phyloP scores from a whole-genome alignment of 2,113 vertebrate genomes.

The Pseudorhombus dupliciocellatus region DNA sequence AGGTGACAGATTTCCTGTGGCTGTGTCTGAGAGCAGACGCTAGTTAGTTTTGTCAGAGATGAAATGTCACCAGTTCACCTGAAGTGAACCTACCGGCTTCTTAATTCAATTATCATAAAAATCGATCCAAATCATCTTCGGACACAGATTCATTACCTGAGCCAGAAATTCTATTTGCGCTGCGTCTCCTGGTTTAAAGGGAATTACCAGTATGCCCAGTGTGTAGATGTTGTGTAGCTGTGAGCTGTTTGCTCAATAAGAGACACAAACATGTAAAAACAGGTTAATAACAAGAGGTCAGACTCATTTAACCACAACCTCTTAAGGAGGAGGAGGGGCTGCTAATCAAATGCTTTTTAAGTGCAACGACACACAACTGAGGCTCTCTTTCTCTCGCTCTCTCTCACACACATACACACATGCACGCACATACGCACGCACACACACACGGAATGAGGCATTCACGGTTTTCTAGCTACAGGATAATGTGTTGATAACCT shows the following conservation, averaged over 20 bases:
- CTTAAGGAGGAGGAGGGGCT: neutral
- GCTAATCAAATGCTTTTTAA: neutral
- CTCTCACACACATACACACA: too few species aligned
- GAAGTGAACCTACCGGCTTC: too few species aligned
- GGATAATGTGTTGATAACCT: too few species aligned
- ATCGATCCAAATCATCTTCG: too few species aligned
- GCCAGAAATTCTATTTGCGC: neutral
- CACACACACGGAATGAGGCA: neutral
- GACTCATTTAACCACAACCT: constrained; percentile 2
- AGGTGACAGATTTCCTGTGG: too few species aligned
- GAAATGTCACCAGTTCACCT: too few species aligned
- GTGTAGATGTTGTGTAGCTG: neutral
- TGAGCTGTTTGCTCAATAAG: neutral
- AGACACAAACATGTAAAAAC: neutral
- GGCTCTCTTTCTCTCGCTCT: too few species aligned
- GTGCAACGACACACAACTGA: neutral
- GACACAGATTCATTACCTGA: neutral
- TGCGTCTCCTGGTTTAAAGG: too few species aligned
- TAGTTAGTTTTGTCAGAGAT: too few species aligned
- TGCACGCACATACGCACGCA: neutral
- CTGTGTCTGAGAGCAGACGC: too few species aligned
- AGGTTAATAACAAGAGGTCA: constrained; percentile 19
- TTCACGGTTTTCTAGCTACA: too few species aligned
- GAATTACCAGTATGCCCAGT: neutral
- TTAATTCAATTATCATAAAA: too few species aligned